These are phyloP conservation scores for Apodemus agrarius DNA, from an alignment of 2,797 vertebrate species.

Conservation along the genomic window DNA sequence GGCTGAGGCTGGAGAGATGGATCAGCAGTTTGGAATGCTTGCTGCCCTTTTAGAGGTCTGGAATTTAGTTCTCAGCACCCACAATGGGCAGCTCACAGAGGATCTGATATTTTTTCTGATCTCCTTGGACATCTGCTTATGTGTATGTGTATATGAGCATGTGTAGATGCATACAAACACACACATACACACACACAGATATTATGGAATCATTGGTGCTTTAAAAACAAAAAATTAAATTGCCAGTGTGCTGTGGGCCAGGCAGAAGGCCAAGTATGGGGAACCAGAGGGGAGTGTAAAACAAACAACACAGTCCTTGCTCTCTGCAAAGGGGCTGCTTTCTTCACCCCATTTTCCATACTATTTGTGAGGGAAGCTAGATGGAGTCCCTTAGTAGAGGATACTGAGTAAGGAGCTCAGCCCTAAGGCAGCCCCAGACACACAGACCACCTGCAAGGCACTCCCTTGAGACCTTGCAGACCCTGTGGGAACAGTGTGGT, in stretches of 20 bases:
- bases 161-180: neutral
- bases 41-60: neutral
- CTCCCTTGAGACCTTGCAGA: neutral
- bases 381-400: neutral
- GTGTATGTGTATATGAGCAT: neutral
- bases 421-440: neutral
- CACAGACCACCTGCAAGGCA: fast-evolving
- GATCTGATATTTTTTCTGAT: neutral
- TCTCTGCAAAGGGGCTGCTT: neutral
- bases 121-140: neutral
- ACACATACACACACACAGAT: neutral
- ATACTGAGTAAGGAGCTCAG: neutral
- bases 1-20: neutral
- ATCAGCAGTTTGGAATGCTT: neutral
- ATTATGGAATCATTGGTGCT: neutral
- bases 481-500: no score
- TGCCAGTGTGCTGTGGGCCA: neutral
- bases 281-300: no score
- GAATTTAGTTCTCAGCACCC: neutral
- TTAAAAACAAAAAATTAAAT: neutral
- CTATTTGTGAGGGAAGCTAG: neutral
- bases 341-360: neutral
- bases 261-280: neutral
- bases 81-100: neutral
- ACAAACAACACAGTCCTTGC: neutral